A percentile compares a stretch with the other conserved stretches of the same genome.
phyloP scores from a whole-genome alignment of 2,888 invertebrate species.

The Macaria liturata region DNA sequence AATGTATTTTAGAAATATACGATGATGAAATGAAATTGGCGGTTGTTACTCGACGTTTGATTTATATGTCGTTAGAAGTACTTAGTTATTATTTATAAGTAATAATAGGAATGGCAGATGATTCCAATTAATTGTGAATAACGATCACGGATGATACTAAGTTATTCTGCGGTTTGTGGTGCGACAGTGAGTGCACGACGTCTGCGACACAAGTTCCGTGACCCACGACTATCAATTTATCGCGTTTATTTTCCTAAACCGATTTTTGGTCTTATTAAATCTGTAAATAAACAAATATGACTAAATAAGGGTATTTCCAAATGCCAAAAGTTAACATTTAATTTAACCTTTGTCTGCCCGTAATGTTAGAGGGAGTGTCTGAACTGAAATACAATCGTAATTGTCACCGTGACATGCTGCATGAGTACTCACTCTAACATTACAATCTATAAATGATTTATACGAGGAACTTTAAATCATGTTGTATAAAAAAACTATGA shows the following conservation, averaged over 20 bases:
- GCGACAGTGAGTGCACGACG: slow-evolving; percentile 2
- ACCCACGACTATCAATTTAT: slow-evolving; percentile 13
- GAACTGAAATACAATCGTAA: slow-evolving; percentile 25
- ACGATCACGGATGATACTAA: slow-evolving; percentile 28
- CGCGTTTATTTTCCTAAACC: slow-evolving; percentile 9
- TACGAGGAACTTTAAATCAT: slow-evolving; percentile 2
- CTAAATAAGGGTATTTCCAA: slow-evolving; percentile 33
- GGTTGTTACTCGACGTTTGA: slow-evolving; percentile 23
- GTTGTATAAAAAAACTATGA: neutral
- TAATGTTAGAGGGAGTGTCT: slow-evolving; percentile 20
- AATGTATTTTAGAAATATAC: slow-evolving; percentile 36
- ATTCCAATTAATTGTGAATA: slow-evolving; percentile 28
- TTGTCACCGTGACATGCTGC: slow-evolving; percentile 24
- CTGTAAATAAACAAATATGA: slow-evolving; percentile 17
- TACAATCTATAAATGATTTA: neutral
- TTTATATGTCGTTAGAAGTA: neutral
- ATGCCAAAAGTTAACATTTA: slow-evolving; percentile 24
- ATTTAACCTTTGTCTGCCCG: slow-evolving; percentile 19
- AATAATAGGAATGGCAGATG: slow-evolving; percentile 16
- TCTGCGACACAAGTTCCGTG: slow-evolving; percentile 28
- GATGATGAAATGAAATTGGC: slow-evolving; percentile 27
- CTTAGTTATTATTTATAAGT: neutral
- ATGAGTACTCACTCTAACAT: slow-evolving; percentile 1
- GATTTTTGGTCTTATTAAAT: slow-evolving; percentile 6
- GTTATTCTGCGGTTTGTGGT: slow-evolving; percentile 31